A percentile compares a stretch with the other conserved stretches of the same genome.
These are phyloP conservation scores for Falco rusticolus DNA, from an alignment of 2,797 vertebrate species.

Conservation along the genomic window DNA sequence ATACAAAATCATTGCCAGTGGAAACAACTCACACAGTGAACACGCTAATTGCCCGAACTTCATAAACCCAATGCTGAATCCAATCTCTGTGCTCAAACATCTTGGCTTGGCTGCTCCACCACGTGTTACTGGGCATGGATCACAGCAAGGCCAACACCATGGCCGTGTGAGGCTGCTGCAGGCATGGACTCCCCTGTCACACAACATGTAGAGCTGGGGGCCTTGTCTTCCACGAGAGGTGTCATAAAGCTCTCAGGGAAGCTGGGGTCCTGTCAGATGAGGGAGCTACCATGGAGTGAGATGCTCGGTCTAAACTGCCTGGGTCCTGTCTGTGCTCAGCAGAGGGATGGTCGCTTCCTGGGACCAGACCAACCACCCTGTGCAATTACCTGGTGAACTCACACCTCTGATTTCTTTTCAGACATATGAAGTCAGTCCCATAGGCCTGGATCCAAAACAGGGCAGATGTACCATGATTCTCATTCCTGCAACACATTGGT, in stretches of 20 bases:
- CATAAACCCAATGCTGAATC: not conserved
- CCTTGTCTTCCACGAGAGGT: not conserved
- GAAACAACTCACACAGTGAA: constrained; percentile 45
- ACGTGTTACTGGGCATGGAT: not conserved
- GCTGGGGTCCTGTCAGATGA: not conserved
- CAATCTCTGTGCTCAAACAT: not conserved
- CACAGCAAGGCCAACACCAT: fast-evolving
- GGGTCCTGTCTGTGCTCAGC: not conserved
- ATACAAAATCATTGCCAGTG: constrained; percentile 46
- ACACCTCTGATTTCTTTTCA: not conserved
- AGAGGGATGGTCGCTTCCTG: fast-evolving
- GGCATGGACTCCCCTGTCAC: not conserved
- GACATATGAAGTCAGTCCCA: fast-evolving
- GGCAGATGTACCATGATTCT: fast-evolving
- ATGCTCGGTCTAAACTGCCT: not conserved
- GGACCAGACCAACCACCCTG: no score
- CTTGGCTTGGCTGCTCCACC: not conserved
- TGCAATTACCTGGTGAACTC: not conserved
- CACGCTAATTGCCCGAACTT: constrained; percentile 12
- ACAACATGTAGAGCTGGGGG: not conserved
- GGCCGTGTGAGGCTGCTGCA: not conserved
- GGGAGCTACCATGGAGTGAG: fast-evolving
- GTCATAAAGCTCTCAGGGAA: not conserved
- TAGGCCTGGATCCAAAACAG: not conserved
- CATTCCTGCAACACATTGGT: not conserved